Evolutionary conservation across 2,888 invertebrate species (phyloP).

Genomic region (Pandemis heparana): DNA sequence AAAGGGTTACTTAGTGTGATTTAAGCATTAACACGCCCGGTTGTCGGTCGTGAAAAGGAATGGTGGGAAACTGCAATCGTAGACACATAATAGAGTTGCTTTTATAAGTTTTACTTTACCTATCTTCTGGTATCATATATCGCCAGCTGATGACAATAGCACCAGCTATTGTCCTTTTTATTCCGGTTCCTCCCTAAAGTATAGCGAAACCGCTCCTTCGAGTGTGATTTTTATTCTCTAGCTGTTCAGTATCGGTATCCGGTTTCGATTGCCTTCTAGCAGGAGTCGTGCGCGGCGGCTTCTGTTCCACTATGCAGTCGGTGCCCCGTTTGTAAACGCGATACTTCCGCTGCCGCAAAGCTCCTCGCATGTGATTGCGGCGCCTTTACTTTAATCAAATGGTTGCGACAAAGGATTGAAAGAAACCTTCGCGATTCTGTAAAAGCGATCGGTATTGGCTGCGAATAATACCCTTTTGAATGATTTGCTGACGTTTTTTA

Average conservation of each 20-base stretch:
- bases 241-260: conserved; percentile 60
- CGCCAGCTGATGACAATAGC: conserved; percentile 22
- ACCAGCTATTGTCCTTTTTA: conserved; percentile 19
- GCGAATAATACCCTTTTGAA: conserved; percentile 66
- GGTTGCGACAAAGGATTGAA: conserved; percentile 83
- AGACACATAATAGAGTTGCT: not conserved
- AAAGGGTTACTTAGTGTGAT: not conserved
- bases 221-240: conserved; percentile 18
- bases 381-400: conserved; percentile 84
- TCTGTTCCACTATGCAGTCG: conserved; percentile 73
- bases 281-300: conserved; percentile 60
- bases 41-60: not conserved
- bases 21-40: conserved; percentile 15
- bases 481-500: conserved; percentile 73
- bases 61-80: not conserved
- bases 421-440: conserved; percentile 78
- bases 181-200: conserved; percentile 15
- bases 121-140: conserved; percentile 3
- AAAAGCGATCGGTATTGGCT: conserved; percentile 72
- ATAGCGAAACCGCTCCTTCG: conserved; percentile 20
- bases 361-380: conserved; percentile 81
- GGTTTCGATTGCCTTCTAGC: conserved; percentile 72
- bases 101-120: not conserved
- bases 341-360: conserved; percentile 82
- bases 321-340: conserved; percentile 82